Evolutionary conservation across 2,888 invertebrate genomes (phyloP).

Genomic region (Ormyrus thymus): DNA sequence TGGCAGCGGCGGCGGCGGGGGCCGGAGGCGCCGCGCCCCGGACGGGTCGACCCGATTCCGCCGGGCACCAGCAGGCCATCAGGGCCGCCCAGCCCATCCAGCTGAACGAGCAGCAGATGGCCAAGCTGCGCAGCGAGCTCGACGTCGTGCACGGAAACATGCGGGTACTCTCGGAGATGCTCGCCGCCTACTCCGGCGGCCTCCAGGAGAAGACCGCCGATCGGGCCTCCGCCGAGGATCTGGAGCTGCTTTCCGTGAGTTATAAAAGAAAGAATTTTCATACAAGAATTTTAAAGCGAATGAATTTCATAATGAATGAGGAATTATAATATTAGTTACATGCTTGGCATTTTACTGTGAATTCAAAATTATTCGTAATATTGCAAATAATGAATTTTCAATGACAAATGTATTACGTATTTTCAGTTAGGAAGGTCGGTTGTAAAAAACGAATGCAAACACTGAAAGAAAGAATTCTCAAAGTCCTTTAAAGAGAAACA

Average conservation of each 20-base stretch:
- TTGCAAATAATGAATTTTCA: too few species aligned
- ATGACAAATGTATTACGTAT: too few species aligned
- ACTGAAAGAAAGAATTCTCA: too few species aligned
- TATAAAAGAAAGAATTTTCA: not conserved
- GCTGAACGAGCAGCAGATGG: slow-evolving; percentile 87
- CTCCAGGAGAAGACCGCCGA: slow-evolving; percentile 43
- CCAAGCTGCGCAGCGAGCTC: slow-evolving; percentile 93
- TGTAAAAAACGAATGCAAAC: too few species aligned
- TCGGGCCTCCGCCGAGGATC: slow-evolving; percentile 37
- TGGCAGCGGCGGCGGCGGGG: slow-evolving; percentile 46
- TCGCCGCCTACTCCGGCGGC: slow-evolving; percentile 76
- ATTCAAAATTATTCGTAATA: too few species aligned
- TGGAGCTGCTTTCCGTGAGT: slow-evolving; percentile 49
- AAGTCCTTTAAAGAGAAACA: too few species aligned
- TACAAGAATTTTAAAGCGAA: too few species aligned
- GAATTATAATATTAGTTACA: too few species aligned
- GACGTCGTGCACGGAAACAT: slow-evolving; percentile 96
- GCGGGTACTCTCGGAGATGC: slow-evolving; percentile 96
- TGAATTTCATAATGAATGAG: too few species aligned
- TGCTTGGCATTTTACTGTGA: too few species aligned
- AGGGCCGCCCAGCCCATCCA: slow-evolving; percentile 68
- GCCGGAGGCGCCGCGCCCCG: slow-evolving; percentile 19
- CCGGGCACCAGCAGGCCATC: too few species aligned
- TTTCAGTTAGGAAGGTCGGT: too few species aligned
- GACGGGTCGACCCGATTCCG: not conserved